phyloP scores from a whole-genome alignment of 2,888 invertebrate genomes.

The Clivina fossor region DNA sequence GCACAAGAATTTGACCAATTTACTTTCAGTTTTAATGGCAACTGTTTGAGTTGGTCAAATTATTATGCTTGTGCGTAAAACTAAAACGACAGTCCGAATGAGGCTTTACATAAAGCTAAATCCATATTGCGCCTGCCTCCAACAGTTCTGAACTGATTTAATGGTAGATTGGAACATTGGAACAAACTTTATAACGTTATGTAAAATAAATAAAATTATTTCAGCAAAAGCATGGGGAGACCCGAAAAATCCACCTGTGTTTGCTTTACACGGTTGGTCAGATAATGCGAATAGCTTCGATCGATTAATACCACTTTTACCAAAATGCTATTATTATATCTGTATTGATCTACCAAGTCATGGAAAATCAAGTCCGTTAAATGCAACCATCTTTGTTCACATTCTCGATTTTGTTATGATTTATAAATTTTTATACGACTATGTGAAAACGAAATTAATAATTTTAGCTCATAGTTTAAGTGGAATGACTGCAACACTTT shows the following conservation, averaged over 20 bases:
- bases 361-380: constrained; percentile 56
- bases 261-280: constrained; percentile 58
- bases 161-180: too few species aligned
- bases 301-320: constrained; percentile 54
- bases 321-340: constrained; percentile 48
- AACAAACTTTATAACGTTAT: too few species aligned
- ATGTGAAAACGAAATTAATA: constrained; percentile 34
- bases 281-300: constrained; percentile 60
- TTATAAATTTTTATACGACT: constrained; percentile 28
- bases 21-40: too few species aligned
- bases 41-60: too few species aligned
- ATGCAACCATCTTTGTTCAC: constrained; percentile 36
- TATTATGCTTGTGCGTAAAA: too few species aligned
- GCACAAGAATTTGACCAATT: too few species aligned
- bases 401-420: constrained; percentile 49
- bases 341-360: constrained; percentile 58
- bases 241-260: constrained; percentile 54
- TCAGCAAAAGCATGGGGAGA: constrained; percentile 61
- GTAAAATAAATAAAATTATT: too few species aligned
- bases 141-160: too few species aligned
- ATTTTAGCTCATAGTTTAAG: constrained; percentile 53
- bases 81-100: too few species aligned
- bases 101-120: too few species aligned
- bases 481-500: constrained; percentile 48
- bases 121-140: too few species aligned